Conservation (phyloP, 2,797 vertebrate genomes). For the Kryptolebias ocellatus region DNA sequence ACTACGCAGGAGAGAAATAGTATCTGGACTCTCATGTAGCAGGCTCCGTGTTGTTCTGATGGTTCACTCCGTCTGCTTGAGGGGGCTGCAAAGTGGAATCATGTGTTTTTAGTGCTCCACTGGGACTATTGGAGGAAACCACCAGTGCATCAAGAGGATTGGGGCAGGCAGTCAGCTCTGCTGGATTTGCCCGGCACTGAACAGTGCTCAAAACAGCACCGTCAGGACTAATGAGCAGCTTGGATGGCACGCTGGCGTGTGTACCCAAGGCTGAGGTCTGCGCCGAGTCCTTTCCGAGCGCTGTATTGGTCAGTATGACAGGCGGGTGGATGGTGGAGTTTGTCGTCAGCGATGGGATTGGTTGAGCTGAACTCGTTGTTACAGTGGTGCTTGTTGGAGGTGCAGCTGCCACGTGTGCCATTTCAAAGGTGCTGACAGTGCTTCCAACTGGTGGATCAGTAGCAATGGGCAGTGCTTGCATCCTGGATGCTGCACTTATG, state of each 20-base stretch:
- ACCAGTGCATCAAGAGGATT: conserved; percentile 57
- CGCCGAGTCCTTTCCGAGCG: conserved; percentile 54
- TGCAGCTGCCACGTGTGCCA: conserved; percentile 59
- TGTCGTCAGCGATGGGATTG: conserved; percentile 47
- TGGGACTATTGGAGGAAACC: conserved; percentile 76
- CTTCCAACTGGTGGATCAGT: conserved; percentile 81
- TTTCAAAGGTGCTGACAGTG: conserved; percentile 70
- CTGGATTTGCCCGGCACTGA: conserved; percentile 72
- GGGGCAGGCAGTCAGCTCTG: conserved; percentile 63
- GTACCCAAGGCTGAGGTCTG: conserved; percentile 71
- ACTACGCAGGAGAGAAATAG: conserved; percentile 37
- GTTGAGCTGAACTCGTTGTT: conserved; percentile 60
- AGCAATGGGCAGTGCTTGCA: conserved; percentile 76
- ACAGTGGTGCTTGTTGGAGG: conserved; percentile 63
- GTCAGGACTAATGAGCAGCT: conserved; percentile 90
- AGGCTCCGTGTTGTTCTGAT: conserved; percentile 66
- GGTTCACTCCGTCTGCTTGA: conserved; percentile 82
- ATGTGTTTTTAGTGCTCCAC: conserved; percentile 70
- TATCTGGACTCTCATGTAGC: conserved; percentile 31
- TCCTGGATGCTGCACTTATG: conserved; percentile 61
- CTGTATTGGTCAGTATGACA: conserved; percentile 50
- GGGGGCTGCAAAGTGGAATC: conserved; percentile 74
- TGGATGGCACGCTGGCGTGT: conserved; percentile 78
- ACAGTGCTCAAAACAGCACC: conserved; percentile 89
- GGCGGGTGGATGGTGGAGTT: conserved; percentile 51